Base-by-base conservation (phyloP, 2,888 invertebrate genomes). In the Cataglyphis altisquamis region DNA sequence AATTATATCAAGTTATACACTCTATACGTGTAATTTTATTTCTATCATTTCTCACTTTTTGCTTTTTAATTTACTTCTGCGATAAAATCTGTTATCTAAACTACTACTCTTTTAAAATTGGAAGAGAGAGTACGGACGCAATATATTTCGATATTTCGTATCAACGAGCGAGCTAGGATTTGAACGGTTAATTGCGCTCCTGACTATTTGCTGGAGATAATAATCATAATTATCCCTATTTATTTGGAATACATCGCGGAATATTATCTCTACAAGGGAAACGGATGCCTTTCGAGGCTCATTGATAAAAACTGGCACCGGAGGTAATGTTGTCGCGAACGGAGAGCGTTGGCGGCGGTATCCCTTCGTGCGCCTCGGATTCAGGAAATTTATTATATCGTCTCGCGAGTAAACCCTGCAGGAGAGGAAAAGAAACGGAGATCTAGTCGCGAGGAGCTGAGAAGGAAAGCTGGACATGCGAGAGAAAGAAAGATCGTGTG, bases 301-400 rank as follows among this genome's bases (percentile, higher is more conserved):
- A 45, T 78, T 78, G 55, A 68, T 77, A 77, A 77, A 55, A 8
- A 36, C 48, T 64, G 10, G 15, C 39, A 45, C 39, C 25, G 8
- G 29, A 41, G 39, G 29, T 68, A 41, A 57, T 55, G 32, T 45
- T 45, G 48, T 60, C 64, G 67, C 60, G 57, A 21, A 32, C 41
- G 48, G n/a, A 52, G 45, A 21, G 41, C 39, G 74, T 55, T 29
- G 66, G 15, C 25, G 60, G 52, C 62, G 10, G 1, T 64, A 82
- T 83, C 36, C 60, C 21, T 63, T 29, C 32, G 77, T 77, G 36
- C 63, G 5, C n/a, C 32, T 36, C 57, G 32, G 64, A 74, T 86
- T 81, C 21, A 66, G 70, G 81, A 86, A 86, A 87, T 85, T 84
- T 77, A 86, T 90, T 83, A 82, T 84, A 52, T 66, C 77, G 66